These are phyloP conservation scores for Aspidiotus destructor DNA, from an alignment of 2,888 invertebrate genomes.

Conservation along the genomic window DNA sequence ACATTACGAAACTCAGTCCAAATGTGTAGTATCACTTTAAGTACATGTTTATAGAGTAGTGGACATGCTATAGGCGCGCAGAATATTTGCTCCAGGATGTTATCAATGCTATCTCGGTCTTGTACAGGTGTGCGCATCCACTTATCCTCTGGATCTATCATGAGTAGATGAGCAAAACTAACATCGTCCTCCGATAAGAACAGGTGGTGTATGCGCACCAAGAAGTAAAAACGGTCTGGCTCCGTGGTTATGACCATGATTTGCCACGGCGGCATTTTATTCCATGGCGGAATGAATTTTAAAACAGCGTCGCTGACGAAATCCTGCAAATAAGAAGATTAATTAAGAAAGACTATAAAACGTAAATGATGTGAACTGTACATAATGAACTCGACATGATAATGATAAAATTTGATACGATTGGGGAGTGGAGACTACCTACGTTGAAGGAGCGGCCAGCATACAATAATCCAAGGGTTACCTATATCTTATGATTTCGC, in stretches of 20 bases:
- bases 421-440: too few species aligned
- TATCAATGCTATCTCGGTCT: conserved; percentile 35
- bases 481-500: too few species aligned
- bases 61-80: conserved; percentile 34
- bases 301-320: conserved; percentile 67
- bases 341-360: too few species aligned
- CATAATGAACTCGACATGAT: too few species aligned
- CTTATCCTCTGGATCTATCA: conserved; percentile 35
- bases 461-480: too few species aligned
- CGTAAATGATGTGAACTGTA: too few species aligned
- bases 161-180: conserved; percentile 63
- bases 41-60: conserved; percentile 55
- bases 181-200: conserved; percentile 61
- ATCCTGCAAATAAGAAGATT: conserved; percentile 46
- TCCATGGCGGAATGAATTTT: conserved; percentile 56
- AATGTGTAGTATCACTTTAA: conserved; percentile 57
- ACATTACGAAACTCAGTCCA: conserved; percentile 74
- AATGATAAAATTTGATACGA: too few species aligned
- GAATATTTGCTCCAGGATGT: conserved; percentile 33
- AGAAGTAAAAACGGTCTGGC: conserved; percentile 52
- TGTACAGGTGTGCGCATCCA: conserved; percentile 3
- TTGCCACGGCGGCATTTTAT: conserved; percentile 68
- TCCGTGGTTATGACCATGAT: conserved; percentile 54
- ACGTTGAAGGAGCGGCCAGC: too few species aligned
- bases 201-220: conserved; percentile 66